A percentile compares a stretch with the other conserved stretches of the same genome.
phyloP scores from a whole-genome alignment of 2,113 vertebrate genomes.

The Clarias gariepinus region DNA sequence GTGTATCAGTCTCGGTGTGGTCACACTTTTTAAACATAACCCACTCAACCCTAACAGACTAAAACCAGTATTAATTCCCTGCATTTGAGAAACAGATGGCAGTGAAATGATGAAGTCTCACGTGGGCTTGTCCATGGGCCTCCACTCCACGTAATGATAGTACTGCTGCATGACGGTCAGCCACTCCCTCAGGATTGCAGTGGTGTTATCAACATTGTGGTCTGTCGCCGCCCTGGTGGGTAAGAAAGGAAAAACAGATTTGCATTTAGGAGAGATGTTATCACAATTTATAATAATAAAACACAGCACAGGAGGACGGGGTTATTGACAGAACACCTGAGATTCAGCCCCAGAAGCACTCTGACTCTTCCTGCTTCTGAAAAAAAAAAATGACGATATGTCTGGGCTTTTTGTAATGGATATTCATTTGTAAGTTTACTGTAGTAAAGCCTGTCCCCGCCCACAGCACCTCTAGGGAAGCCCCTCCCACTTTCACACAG shows the following conservation, averaged over 20 bases:
- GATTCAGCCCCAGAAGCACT: too few relatives aligned
- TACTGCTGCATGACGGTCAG: constrained; percentile 76
- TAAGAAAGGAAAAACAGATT: background rate
- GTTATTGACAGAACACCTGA: too few relatives aligned
- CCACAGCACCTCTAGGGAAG: background rate
- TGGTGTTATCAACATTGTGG: constrained; percentile 90
- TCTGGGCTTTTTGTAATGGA: background rate
- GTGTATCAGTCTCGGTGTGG: background rate
- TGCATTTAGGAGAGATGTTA: background rate
- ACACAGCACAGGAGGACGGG: too few relatives aligned
- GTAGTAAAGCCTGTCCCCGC: too few relatives aligned
- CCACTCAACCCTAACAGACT: background rate
- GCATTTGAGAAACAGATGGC: background rate
- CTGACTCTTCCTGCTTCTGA: too few relatives aligned
- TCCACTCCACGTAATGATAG: constrained; percentile 85
- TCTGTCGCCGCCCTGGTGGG: constrained; percentile 85
- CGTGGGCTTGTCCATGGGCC: constrained; percentile 81
- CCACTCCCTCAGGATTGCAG: constrained; percentile 85
- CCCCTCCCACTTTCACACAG: background rate
- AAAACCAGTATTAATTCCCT: background rate
- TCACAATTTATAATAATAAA: too few relatives aligned
- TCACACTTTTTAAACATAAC: background rate
- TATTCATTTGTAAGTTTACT: background rate
- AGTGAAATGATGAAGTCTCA: constrained; percentile 59
- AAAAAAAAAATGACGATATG: background rate